Evolutionary conservation across 2,888 invertebrate species (phyloP), one percentile per base, ranked within the genome.

Genomic region (Psylliodes chrysocephalus): DNA sequence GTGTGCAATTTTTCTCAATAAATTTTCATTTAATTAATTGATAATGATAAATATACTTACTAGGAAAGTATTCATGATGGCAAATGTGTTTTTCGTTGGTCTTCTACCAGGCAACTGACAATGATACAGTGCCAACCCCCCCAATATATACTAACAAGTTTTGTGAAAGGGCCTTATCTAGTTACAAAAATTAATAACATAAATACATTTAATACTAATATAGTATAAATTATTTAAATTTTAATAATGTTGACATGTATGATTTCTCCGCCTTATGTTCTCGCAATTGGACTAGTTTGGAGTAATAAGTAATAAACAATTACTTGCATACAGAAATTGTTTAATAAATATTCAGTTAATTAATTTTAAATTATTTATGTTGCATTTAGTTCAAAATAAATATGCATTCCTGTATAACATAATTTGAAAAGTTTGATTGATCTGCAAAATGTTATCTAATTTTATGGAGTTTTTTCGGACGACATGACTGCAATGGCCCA

Each of bases 81-180:
- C 55, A 49, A 60, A 57, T 47, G 60, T 59, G 42, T 53, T 60
- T 52, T 69, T 54, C 57, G 67, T 64, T 68, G 70, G 68, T 68
- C 57, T 67, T 47, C 30, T 33, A 17, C 7, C 22, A 15, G 35
- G 56, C 49, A 63, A 67, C 65, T 68, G 62, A 68, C 60, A 17
- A 54, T 52, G 25, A 22, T 54, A 25, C 14, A 49, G 22, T 52
- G 44, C 14, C 57, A 62, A 54, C 46, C 59, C 49, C 35, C 51
- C 65, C 63, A 62, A 72, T 76, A 71, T 75, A 77, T 77, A 75
- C 60, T 71, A 66, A 61, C 57, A 57, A 68, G n/a, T 65, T 66
- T 62, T 71, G 76, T 75, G 75, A 75, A 76, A 73, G 75, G 75
- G 71, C 60, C 47, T 54, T 61, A 46, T 12, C 12, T 42, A 4